phyloP scores from a whole-genome alignment of 2,797 vertebrate genomes.

The Propithecus perrieri region DNA sequence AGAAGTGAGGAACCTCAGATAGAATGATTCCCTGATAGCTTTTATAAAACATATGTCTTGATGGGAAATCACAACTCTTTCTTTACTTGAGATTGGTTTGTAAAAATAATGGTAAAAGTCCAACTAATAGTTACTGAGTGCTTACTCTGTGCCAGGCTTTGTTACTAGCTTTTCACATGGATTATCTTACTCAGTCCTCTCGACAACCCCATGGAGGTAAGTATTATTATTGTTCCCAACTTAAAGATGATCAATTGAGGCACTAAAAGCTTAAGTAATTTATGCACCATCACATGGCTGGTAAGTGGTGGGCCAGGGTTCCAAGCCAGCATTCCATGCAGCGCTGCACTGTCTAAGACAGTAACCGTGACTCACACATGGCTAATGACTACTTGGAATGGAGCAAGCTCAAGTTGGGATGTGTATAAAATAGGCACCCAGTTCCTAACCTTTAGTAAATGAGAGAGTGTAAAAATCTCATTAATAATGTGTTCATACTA shows the following conservation, averaged over 20 bases:
- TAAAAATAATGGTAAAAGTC: not conserved
- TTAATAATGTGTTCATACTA: not conserved
- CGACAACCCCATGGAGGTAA: not conserved
- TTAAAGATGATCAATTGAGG: not conserved
- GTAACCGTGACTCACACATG: accelerated
- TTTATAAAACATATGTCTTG: not conserved
- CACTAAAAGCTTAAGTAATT: not conserved
- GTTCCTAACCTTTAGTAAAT: not conserved
- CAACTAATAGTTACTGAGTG: not conserved
- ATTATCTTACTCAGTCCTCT: not conserved
- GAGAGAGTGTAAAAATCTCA: not conserved
- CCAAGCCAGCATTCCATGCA: not conserved
- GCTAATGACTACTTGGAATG: not conserved
- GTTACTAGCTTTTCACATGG: not conserved
- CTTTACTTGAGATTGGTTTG: not conserved
- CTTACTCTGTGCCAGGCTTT: not conserved
- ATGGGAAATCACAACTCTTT: not conserved
- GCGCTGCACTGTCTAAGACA: accelerated
- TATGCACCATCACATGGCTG: not conserved
- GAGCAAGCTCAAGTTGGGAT: not conserved
- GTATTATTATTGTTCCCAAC: not conserved
- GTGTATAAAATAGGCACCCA: not conserved
- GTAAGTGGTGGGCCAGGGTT: not conserved
- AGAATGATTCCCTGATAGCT: not conserved
- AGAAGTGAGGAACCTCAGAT: not conserved